Base-by-base conservation (phyloP, 2,113 vertebrate genomes). In the Prietella phreatophila region DNA sequence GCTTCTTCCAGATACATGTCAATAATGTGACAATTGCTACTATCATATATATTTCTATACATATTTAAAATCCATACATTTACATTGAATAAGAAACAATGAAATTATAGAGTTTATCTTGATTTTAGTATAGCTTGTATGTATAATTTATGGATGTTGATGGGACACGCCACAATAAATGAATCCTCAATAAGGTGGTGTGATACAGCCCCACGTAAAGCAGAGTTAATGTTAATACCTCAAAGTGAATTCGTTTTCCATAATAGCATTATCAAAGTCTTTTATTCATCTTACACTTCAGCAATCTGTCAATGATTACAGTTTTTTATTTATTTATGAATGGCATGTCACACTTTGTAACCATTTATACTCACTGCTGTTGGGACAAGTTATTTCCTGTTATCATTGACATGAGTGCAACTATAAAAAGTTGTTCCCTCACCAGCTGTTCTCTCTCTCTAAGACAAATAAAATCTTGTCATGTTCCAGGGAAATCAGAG, bases 71-170 rank as follows among this genome's bases (percentile, higher is more conserved):
- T 11, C 71, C 0, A 25, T 13, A 11, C 17, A 39, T 87, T 87
- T 56, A 65, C 25, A 83, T 85, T 85, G 83, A 85, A 85, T 81
- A 85, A 82, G 30, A 67, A 75, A 47, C 67, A 67, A 67, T 33
- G 10, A 65, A 65, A 65, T 47, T 0, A 5, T 30, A 67, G 67
- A 42, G 36, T 75, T 22, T 8, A 71, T 71, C 0, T 71, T 33
- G 27, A 71, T 39, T 71, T 36, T 20, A 50, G 20, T 78, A 50
- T 14, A 78, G 36, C 3, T 27, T 27, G 10, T 14, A 50, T 78
- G 22, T 50, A 25, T 47, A 76, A 47, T 27, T 3, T 25, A 13
- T 19, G 17, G 30, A 36, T 33, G 36, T 71, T 71, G 20, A 73
- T 73, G 20, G 33, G 67, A 73, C 19, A 76, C 25, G 39, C 11